phyloP scores from a whole-genome alignment of 1,140 invertebrate species.

The Tachypleus tridentatus region DNA sequence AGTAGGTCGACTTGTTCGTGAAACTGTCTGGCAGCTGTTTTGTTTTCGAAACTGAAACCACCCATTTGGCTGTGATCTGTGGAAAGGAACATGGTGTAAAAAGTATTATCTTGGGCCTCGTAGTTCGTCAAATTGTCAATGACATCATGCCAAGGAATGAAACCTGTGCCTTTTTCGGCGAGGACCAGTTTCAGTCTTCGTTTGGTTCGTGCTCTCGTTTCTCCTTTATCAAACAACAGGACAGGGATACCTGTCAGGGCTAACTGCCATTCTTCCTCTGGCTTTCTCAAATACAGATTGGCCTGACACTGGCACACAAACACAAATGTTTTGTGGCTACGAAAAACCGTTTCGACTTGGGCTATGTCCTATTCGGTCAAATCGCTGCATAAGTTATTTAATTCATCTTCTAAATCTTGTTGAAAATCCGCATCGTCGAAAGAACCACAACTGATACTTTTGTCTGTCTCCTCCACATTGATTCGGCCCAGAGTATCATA shows the following conservation, averaged over 20 bases:
- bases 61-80: conserved; percentile 49
- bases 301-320: conserved; percentile 64
- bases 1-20: conserved; percentile 50
- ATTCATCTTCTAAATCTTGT: no score
- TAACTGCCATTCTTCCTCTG: conserved; percentile 51
- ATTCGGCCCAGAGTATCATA: no score
- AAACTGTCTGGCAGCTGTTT: conserved; percentile 56
- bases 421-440: no score
- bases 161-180: conserved; percentile 72
- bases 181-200: conserved; percentile 59
- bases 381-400: no score
- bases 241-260: conserved; percentile 68
- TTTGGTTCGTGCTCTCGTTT: conserved; percentile 53
- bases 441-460: no score
- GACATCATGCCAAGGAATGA: conserved; percentile 71
- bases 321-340: conserved; percentile 62
- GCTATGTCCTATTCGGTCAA: conserved; percentile 41
- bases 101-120: conserved; percentile 47
- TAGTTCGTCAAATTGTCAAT: conserved; percentile 51
- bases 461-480: no score
- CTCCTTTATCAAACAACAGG: conserved; percentile 60
- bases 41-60: conserved; percentile 63
- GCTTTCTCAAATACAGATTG: conserved; percentile 54
- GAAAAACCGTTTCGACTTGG: conserved; percentile 66
- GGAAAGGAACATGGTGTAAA: conserved; percentile 72